phyloP scores from a whole-genome alignment of 2,888 invertebrate genomes.

The Dorcus parallelipipedus region DNA sequence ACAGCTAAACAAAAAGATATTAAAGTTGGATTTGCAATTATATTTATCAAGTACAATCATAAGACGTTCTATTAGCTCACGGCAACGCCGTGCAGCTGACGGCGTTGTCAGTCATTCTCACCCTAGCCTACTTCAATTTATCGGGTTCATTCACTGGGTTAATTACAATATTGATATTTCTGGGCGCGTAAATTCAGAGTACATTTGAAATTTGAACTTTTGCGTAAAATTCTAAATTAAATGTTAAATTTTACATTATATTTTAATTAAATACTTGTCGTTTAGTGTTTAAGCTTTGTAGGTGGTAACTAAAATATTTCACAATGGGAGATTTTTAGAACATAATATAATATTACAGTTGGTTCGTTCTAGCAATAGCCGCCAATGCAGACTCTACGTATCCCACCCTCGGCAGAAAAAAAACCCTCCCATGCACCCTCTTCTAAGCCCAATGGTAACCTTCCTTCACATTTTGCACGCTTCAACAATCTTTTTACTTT shows the following conservation, averaged over 20 bases:
- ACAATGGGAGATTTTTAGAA: conserved; percentile 4
- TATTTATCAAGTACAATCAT: conserved; percentile 23
- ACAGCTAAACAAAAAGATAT: conserved; percentile 9
- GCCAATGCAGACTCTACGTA: conserved; percentile 23
- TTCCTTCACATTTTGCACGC: conserved; percentile 32
- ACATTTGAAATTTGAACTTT: neutral
- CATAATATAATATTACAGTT: conserved; percentile 12
- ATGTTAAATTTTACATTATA: no score
- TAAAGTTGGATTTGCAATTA: conserved; percentile 18
- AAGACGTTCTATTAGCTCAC: conserved; percentile 20
- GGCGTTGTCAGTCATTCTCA: conserved; percentile 25
- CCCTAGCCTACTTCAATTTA: conserved; percentile 25
- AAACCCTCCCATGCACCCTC: conserved; percentile 23
- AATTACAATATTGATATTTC: conserved; percentile 27
- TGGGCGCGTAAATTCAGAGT: conserved; percentile 1
- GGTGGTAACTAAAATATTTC: neutral
- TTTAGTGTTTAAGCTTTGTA: no score
- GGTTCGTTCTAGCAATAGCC: conserved; percentile 14
- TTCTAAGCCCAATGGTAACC: conserved; percentile 28
- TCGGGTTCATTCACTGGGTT: conserved; percentile 24
- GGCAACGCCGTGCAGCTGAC: conserved; percentile 20
- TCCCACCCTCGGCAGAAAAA: conserved; percentile 16
- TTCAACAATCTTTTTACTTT: conserved; percentile 20
- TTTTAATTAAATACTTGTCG: no score
- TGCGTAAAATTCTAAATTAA: no score